phyloP scores from a whole-genome alignment of 2,797 vertebrate species.

The Schizopygopsis pylzovi region DNA sequence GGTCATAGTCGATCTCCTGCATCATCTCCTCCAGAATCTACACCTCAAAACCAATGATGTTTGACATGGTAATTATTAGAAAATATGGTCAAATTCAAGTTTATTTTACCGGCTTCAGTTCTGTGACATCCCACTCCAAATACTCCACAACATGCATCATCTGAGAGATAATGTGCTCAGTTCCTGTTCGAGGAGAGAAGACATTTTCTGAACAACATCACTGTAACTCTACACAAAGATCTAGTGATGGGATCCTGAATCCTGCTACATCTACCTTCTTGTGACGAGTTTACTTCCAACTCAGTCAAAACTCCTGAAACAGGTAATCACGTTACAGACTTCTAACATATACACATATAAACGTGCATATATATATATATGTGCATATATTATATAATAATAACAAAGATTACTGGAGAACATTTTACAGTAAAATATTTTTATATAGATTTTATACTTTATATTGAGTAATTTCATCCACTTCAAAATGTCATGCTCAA shows the following conservation, averaged over 20 bases:
- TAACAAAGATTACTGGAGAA: background rate
- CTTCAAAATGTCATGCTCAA: background rate
- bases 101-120: slow-evolving; percentile 88
- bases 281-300: background rate
- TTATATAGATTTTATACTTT: background rate
- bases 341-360: background rate
- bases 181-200: slow-evolving; percentile 77
- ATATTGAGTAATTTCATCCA: background rate
- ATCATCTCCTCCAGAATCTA: slow-evolving; percentile 98
- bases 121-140: slow-evolving; percentile 95
- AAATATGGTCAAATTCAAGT: background rate
- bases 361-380: background rate
- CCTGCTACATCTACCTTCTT: background rate
- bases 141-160: slow-evolving; percentile 98
- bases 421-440: background rate
- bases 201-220: background rate
- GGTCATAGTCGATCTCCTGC: slow-evolving; percentile 95
- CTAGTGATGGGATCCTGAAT: background rate
- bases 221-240: background rate
- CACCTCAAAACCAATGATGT: slow-evolving; percentile 3
- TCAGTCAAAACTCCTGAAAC: too few species aligned
- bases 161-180: slow-evolving; percentile 93
- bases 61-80: background rate
- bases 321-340: background rate
- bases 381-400: background rate